A percentile compares a stretch with the other conserved stretches of the same genome.
Evolutionary conservation across 2,113 vertebrate species (phyloP).

Genomic region (Amazona guildingii): DNA sequence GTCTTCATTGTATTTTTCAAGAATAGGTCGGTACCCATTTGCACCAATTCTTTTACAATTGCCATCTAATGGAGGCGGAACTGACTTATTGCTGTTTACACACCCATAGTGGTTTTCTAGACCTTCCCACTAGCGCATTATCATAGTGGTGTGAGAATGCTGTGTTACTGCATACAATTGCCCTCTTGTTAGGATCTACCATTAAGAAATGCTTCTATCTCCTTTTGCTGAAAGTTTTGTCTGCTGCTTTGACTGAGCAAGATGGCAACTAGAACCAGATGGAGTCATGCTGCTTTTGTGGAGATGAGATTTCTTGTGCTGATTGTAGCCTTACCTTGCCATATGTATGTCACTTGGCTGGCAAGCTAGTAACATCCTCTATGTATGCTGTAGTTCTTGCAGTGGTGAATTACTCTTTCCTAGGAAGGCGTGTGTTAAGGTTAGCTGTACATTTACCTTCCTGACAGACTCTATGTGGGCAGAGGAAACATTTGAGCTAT

Average conservation of each 20-base stretch:
- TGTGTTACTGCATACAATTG: background rate
- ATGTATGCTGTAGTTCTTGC: background rate
- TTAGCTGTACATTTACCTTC: background rate
- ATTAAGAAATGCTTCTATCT: background rate
- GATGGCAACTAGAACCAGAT: background rate
- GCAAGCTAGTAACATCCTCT: background rate
- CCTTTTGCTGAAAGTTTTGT: too few species aligned
- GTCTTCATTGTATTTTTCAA: background rate
- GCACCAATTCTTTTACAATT: background rate
- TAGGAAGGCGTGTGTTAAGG: background rate
- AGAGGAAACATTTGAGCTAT: conserved; percentile 54
- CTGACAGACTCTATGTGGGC: conserved; percentile 1
- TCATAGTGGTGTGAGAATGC: background rate
- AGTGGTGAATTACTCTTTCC: background rate
- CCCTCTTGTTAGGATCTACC: background rate
- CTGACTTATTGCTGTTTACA: background rate
- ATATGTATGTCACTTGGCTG: background rate
- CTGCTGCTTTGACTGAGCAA: background rate
- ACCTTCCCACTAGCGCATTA: background rate
- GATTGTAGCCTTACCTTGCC: background rate
- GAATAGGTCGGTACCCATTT: background rate
- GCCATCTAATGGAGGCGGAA: background rate
- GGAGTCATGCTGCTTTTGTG: background rate
- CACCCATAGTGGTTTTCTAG: background rate
- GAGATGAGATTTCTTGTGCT: background rate